phyloP scores from a whole-genome alignment of 2,113 vertebrate genomes.

The Thinocorus orbignyianus region DNA sequence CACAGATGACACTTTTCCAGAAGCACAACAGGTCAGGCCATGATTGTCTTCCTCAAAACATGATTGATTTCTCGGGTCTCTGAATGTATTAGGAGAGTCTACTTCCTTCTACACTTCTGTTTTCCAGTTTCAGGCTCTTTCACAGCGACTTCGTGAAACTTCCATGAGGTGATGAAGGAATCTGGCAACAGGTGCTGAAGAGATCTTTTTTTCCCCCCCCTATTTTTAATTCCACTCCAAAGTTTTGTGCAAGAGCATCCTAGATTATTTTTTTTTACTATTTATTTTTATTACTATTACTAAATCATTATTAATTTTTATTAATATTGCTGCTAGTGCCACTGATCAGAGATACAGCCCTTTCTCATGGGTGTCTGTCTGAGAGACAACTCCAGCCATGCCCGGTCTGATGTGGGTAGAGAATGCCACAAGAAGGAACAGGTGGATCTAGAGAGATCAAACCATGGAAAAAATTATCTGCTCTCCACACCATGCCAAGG shows the following conservation, averaged over 20 bases:
- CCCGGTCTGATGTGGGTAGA: neutral
- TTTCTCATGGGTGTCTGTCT: neutral
- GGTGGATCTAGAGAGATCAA: neutral
- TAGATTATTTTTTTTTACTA: too few relatives aligned
- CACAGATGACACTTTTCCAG: neutral
- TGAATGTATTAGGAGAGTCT: neutral
- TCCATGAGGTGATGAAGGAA: neutral
- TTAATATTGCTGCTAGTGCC: too few relatives aligned
- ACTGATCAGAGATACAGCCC: neutral
- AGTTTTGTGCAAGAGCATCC: neutral
- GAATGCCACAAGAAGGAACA: neutral
- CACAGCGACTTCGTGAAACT: neutral
- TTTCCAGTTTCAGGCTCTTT: neutral
- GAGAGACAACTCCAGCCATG: neutral
- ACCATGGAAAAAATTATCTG: neutral
- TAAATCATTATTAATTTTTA: too few relatives aligned
- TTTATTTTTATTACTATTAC: too few relatives aligned
- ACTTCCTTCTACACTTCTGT: neutral
- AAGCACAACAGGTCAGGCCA: neutral
- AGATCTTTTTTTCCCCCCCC: too few relatives aligned
- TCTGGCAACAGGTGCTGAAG: neutral
- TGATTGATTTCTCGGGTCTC: neutral
- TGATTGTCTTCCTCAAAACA: neutral
- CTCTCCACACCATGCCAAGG: neutral
- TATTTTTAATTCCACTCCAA: neutral